Conservation (phyloP, 2,797 vertebrate species). For the Crocidura indochinensis region DNA sequence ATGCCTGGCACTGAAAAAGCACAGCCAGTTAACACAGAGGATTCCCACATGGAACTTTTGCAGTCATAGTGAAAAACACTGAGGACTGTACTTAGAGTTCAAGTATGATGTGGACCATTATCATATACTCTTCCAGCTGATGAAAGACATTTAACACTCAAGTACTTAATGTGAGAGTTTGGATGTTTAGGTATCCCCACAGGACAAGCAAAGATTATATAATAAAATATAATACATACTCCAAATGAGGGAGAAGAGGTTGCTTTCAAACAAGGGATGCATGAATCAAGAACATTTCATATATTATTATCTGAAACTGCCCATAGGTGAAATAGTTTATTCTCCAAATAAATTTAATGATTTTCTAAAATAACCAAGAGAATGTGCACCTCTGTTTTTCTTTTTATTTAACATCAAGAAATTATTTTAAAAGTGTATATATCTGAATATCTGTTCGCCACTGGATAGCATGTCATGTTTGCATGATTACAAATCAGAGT, state of each 20-base stretch:
- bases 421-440: too few relatives aligned
- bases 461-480: not conserved
- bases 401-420: too few relatives aligned
- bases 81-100: slow-evolving; percentile 10
- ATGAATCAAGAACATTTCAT: not conserved
- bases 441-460: not conserved
- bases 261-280: not conserved
- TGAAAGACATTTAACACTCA: slow-evolving; percentile 12
- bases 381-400: not conserved
- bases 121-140: not conserved
- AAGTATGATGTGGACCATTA: slow-evolving; percentile 3
- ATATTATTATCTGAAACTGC: not conserved
- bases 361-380: not conserved
- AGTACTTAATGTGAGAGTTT: not conserved
- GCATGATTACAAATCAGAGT: not conserved
- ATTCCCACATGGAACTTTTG: slow-evolving; percentile 58
- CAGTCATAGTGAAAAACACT: slow-evolving; percentile 38
- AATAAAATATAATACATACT: not conserved
- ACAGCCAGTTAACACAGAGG: slow-evolving; percentile 71
- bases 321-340: not conserved
- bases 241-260: not conserved
- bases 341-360: not conserved
- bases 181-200: not conserved
- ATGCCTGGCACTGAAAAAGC: slow-evolving; percentile 77
- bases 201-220: not conserved